Conservation (phyloP, 2,888 invertebrate species). For the Microctonus aethiopoides region DNA sequence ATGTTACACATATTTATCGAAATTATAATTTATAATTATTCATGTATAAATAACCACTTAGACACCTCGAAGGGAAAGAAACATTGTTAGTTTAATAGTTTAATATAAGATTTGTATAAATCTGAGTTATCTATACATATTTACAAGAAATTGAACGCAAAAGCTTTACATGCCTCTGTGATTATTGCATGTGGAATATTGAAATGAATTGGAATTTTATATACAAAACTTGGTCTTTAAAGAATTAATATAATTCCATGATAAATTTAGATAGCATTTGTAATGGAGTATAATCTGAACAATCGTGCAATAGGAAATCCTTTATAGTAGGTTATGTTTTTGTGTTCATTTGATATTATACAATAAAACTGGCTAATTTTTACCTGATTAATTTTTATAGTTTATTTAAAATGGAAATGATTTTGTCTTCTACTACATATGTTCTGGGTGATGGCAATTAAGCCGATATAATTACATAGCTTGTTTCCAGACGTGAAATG, state of each 20-base stretch:
- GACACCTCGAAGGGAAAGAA: slow-evolving; percentile 24
- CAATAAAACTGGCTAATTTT: no score
- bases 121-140: slow-evolving; percentile 60
- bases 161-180: background rate
- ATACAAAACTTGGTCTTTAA: background rate
- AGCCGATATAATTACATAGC: background rate
- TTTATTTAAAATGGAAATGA: slow-evolving; percentile 49
- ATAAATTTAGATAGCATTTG: no score
- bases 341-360: slow-evolving; percentile 33
- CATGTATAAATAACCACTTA: slow-evolving; percentile 7
- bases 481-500: background rate
- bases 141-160: slow-evolving; percentile 58
- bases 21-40: background rate
- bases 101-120: background rate
- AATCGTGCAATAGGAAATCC: background rate
- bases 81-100: background rate
- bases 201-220: slow-evolving; percentile 39
- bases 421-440: slow-evolving; percentile 54
- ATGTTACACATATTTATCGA: slow-evolving; percentile 7
- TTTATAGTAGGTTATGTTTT: slow-evolving; percentile 11
- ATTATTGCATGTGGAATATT: slow-evolving; percentile 47
- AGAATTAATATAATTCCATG: background rate
- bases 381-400: background rate
- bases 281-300: background rate
- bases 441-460: background rate